phyloP scores from a whole-genome alignment of 1,140 invertebrate genomes.

The Sitophilus oryzae region DNA sequence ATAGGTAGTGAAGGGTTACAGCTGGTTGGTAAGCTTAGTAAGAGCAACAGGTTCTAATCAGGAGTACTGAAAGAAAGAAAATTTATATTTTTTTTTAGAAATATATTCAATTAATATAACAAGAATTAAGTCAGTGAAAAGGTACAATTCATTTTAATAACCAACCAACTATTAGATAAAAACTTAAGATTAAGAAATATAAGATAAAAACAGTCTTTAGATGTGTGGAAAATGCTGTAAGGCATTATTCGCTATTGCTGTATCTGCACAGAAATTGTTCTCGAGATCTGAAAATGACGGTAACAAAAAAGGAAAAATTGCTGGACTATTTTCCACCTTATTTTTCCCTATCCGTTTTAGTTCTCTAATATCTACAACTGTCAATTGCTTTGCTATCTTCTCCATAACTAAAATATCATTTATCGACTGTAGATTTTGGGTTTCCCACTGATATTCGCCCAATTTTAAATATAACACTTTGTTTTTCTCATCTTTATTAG shows the following conservation, averaged over 20 bases:
- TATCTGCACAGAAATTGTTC: background rate
- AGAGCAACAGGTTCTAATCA: too few species aligned
- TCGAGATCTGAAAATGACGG: background rate
- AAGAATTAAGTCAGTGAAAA: too few species aligned
- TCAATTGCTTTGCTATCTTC: conserved; percentile 4
- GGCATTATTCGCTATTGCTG: background rate
- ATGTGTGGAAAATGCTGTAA: too few species aligned
- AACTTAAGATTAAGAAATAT: too few species aligned
- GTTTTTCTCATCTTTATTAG: background rate
- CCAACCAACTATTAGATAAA: too few species aligned
- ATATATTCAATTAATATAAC: too few species aligned
- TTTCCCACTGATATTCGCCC: conserved; percentile 4
- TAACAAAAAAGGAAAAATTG: background rate
- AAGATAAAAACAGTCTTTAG: too few species aligned
- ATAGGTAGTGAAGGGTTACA: too few species aligned
- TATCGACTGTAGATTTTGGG: background rate
- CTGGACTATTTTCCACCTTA: background rate
- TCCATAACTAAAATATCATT: conserved; percentile 5
- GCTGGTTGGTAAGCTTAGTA: too few species aligned
- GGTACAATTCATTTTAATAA: too few species aligned
- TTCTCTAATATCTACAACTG: conserved; percentile 5
- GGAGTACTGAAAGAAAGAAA: too few species aligned
- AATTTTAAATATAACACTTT: conserved; percentile 7
- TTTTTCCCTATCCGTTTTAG: background rate
- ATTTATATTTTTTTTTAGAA: too few species aligned